Evolutionary conservation across 2,888 invertebrate species (phyloP), one percentile per base, ranked within the genome.

Genomic region (Harpalus rufipes): DNA sequence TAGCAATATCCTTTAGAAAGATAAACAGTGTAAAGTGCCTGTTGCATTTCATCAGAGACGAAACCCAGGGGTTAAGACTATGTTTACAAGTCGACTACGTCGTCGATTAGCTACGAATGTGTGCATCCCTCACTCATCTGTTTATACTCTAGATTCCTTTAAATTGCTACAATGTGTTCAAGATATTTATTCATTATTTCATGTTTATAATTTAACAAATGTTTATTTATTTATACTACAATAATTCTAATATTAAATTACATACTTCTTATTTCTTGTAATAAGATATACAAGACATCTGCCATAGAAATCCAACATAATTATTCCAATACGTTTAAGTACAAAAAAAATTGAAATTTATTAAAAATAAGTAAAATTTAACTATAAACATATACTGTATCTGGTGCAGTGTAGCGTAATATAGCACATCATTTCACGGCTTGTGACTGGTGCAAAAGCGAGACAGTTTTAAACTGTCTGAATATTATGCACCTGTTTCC

Each of bases 1-100:
- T 68, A 68, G 68, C 39, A 68, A 65, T 68, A 68, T 68, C 68
- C 68, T 68, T 68, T 68, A 68, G 32, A 32, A 68, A 68, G 14
- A 68, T 14, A 25, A 32, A 68, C 32, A 68, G 0, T 14, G 14
- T 63, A 25, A 25, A n/a, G 68, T 68, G 39, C 68, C 68, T 68
- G 39, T n/a, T 68, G 68, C 14, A 32, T 68, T n/a, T 68, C 39
- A 32, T 68, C 68, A 32, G 39, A 68, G 68, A 68, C 14, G 68
- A 68, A 68, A 68, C 68, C 12, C 68, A 68, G 68, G 68, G 68
- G 68, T 68, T n/a, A 41, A 68, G n/a, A 63, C 63, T 63, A 18
- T 68, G 68, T 68, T 68, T 68, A 68, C 68, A 68, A 63, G 68
- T 25, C 25, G 68, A 32, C 32, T 14, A 68, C 32, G 39, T 68